Conservation (phyloP, 2,113 vertebrate genomes). For the Pituophis catenifer region DNA sequence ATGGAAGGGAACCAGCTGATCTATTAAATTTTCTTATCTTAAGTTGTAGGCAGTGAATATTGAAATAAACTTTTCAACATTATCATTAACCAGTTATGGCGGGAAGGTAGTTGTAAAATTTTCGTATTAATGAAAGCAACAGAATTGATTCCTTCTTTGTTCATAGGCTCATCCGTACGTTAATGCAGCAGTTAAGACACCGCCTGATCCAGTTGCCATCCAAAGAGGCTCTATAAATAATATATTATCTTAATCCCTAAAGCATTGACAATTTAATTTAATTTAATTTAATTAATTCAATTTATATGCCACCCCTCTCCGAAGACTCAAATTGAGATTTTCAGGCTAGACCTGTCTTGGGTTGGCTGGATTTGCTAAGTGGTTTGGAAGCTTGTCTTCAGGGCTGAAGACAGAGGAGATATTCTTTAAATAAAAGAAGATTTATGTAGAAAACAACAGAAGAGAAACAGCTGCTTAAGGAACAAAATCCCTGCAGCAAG, state of each 20-base stretch:
- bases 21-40: neutral
- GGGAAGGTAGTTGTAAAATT: neutral
- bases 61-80: neutral
- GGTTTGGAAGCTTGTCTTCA: neutral
- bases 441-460: neutral
- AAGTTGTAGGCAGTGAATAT: neutral
- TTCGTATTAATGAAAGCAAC: neutral
- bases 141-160: neutral
- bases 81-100: neutral
- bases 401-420: neutral
- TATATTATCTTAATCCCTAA: neutral
- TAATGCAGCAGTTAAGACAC: neutral
- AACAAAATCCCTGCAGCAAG: neutral
- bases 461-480: neutral
- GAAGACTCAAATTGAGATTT: neutral
- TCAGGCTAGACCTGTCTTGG: neutral
- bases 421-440: neutral
- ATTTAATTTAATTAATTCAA: too few relatives aligned
- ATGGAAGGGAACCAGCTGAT: neutral
- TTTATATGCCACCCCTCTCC: too few relatives aligned
- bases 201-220: neutral
- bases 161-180: neutral
- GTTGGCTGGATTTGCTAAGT: neutral
- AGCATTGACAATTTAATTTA: neutral
- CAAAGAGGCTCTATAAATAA: neutral